Conservation (phyloP, 2,888 invertebrate genomes). For the Andrena bicolor region DNA sequence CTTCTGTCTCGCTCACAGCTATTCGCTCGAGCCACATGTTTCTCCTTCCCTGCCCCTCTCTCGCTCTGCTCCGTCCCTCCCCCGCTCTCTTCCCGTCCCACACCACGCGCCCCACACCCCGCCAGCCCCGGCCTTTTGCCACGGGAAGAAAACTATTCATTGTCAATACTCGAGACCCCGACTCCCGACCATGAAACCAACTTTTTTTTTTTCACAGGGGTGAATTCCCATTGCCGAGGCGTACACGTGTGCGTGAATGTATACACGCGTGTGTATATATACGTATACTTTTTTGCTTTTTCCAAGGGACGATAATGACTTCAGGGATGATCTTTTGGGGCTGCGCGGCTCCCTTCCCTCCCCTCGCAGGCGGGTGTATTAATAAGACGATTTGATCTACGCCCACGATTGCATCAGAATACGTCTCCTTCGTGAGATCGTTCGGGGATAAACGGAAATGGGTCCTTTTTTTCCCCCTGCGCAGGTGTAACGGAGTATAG, state of each 20-base stretch:
- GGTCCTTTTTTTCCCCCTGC: background rate
- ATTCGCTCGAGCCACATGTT: conserved; percentile 48
- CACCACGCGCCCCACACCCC: conserved; percentile 26
- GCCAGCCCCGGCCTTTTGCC: conserved; percentile 62
- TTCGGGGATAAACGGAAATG: conserved; percentile 22
- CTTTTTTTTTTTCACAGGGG: conserved; percentile 64
- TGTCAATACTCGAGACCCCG: conserved; percentile 72
- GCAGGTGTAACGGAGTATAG: background rate
- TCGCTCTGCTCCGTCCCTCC: background rate
- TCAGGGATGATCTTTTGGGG: conserved; percentile 67
- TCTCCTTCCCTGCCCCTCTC: conserved; percentile 16
- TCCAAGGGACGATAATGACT: conserved; percentile 59
- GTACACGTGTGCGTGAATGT: background rate
- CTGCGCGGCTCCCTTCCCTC: background rate
- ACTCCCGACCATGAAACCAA: conserved; percentile 69
- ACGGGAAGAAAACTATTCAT: conserved; percentile 74
- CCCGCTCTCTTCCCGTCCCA: conserved; percentile 1
- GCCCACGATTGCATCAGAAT: conserved; percentile 28
- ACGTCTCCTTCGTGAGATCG: conserved; percentile 16
- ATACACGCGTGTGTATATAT: conserved; percentile 7
- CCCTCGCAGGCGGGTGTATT: conserved; percentile 43
- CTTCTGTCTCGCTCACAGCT: conserved; percentile 38
- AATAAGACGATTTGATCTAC: conserved; percentile 59
- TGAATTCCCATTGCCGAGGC: conserved; percentile 63
- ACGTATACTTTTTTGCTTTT: conserved; percentile 49